A percentile compares a stretch with the other conserved stretches of the same genome.
These are phyloP conservation scores for Chouioia cunea DNA, from an alignment of 2,888 invertebrate genomes.

Conservation along the genomic window DNA sequence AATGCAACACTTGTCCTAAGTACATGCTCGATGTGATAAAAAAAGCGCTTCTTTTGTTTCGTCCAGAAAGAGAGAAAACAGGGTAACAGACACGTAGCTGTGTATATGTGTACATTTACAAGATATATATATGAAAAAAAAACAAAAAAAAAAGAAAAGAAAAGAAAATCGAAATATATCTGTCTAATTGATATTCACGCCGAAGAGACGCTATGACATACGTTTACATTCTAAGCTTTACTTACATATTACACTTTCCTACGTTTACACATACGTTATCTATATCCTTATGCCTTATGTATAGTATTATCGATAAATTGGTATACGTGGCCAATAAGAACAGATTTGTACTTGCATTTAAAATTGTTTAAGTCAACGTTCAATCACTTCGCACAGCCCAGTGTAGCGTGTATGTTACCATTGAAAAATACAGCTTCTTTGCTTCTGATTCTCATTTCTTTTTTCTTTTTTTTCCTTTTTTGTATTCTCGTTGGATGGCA, in stretches of 20 bases:
- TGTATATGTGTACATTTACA: slow-evolving; percentile 29
- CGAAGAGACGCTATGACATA: slow-evolving; percentile 26
- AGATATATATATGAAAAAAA: slow-evolving; percentile 23
- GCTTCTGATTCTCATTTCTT: slow-evolving; percentile 5
- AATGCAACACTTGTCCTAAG: slow-evolving; percentile 36
- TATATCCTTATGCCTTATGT: slow-evolving; percentile 55
- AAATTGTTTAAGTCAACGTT: slow-evolving; percentile 67
- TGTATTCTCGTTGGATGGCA: slow-evolving; percentile 57
- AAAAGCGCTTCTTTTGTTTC: slow-evolving; percentile 3
- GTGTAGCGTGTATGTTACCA: slow-evolving; percentile 67
- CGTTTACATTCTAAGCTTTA: slow-evolving; percentile 34
- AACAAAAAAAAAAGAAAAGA: not conserved
- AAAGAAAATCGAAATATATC: not conserved
- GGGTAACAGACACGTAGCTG: not conserved
- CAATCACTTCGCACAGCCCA: slow-evolving; percentile 69
- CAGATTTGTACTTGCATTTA: slow-evolving; percentile 69
- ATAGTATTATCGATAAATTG: slow-evolving; percentile 59
- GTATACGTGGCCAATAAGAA: slow-evolving; percentile 68
- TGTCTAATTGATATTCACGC: slow-evolving; percentile 18
- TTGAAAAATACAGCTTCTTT: slow-evolving; percentile 63
- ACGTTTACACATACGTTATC: slow-evolving; percentile 28
- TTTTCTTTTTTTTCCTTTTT: slow-evolving; percentile 36
- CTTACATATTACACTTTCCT: slow-evolving; percentile 44
- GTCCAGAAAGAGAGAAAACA: slow-evolving; percentile 6
- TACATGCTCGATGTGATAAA: slow-evolving; percentile 25